These are phyloP conservation scores for Chamaedrilus cognettii DNA, from an alignment of 2,888 invertebrate genomes.

Conservation along the genomic window DNA sequence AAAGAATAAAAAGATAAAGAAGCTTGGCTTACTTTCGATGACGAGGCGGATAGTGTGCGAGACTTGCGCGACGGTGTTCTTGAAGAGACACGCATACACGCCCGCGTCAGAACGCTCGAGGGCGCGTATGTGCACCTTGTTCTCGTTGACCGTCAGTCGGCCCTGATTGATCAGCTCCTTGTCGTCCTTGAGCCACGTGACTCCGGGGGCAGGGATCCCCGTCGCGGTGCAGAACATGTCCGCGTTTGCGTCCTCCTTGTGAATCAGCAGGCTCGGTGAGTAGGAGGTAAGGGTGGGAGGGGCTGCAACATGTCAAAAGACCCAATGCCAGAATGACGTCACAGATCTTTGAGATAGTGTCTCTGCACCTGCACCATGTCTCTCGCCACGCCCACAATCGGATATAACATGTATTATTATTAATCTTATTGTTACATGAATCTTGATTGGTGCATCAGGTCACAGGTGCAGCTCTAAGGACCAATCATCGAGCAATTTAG, in stretches of 20 bases:
- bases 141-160: constrained; percentile 19
- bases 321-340: too few species aligned
- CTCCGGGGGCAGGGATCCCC: constrained; percentile 91
- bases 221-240: constrained; percentile 96
- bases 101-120: constrained; percentile 94
- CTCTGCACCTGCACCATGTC: too few species aligned
- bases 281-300: constrained; percentile 36
- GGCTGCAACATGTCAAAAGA: too few species aligned
- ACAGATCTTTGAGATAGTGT: too few species aligned
- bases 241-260: constrained; percentile 78
- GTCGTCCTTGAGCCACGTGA: constrained; percentile 86
- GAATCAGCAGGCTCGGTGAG: constrained; percentile 39
- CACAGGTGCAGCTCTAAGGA: too few species aligned
- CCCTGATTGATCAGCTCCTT: constrained; percentile 29
- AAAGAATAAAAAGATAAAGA: too few species aligned
- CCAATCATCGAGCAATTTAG: too few species aligned
- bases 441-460: too few species aligned
- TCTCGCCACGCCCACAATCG: too few species aligned
- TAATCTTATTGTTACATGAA: too few species aligned
- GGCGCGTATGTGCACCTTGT: constrained; percentile 70
- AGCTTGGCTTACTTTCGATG: constrained; percentile 80
- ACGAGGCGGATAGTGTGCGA: constrained; percentile 95
- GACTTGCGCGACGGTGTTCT: constrained; percentile 94
- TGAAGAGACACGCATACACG: constrained; percentile 94
- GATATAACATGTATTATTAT: too few species aligned